Percentiles rank a stretch among this genome's conserved stretches.
Conservation (phyloP, 2,797 vertebrate genomes). For the Columba guinea region DNA sequence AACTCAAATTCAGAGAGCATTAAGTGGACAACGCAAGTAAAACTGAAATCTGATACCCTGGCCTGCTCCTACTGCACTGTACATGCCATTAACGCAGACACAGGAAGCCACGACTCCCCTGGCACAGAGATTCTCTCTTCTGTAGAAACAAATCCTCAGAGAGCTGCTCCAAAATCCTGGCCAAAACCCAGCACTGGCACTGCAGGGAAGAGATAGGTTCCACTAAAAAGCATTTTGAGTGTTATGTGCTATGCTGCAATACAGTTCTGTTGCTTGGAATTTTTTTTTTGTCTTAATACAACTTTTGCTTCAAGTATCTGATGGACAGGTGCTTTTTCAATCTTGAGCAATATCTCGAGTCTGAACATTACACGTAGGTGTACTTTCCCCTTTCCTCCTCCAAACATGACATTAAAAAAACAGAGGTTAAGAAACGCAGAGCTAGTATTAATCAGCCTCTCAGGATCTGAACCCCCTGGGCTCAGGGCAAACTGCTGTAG, state of each 20-base stretch:
- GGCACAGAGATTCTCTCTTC: not conserved
- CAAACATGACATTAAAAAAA: not conserved
- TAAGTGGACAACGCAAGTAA: not conserved
- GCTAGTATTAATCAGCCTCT: not conserved
- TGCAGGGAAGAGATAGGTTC: not conserved
- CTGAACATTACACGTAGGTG: not conserved
- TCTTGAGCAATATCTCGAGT: not conserved
- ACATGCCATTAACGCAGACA: rapidly evolving
- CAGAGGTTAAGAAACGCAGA: not conserved
- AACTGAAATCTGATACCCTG: not conserved
- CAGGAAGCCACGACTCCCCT: not conserved
- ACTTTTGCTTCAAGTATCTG: not conserved
- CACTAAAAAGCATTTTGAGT: not conserved
- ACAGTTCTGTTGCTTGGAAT: not conserved
- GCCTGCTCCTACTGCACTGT: not conserved
- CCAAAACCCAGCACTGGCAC: not conserved
- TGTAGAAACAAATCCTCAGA: not conserved
- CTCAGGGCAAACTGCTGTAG: not conserved
- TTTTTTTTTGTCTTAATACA: not conserved
- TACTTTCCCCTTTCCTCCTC: not conserved
- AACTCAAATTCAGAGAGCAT: not conserved
- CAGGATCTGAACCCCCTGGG: not conserved
- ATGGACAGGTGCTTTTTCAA: not conserved
- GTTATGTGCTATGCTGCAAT: not conserved
- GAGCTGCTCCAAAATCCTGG: not conserved